These are phyloP conservation scores for Taphrorychus bicolor DNA, from an alignment of 2,888 invertebrate genomes.

Conservation along the genomic window DNA sequence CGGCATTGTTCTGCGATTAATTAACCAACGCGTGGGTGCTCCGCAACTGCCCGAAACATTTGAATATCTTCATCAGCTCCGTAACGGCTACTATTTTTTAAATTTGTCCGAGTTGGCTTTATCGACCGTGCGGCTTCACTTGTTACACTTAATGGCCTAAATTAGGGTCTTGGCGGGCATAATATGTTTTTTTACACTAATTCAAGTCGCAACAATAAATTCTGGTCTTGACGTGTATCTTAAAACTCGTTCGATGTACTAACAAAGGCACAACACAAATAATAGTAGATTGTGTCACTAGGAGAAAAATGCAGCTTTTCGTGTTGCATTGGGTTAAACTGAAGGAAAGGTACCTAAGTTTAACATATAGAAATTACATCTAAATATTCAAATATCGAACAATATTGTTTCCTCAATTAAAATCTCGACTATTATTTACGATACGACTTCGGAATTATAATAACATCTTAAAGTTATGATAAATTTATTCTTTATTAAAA, in stretches of 20 bases:
- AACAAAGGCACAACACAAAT: too few relatives aligned
- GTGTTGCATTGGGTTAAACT: too few relatives aligned
- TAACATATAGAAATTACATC: too few relatives aligned
- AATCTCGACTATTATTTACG: conserved; percentile 24
- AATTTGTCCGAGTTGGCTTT: conserved; percentile 29
- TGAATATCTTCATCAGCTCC: conserved; percentile 47
- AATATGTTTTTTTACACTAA: conserved; percentile 6
- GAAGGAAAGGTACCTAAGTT: too few relatives aligned
- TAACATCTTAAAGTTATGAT: conserved; percentile 19
- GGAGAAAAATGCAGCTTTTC: too few relatives aligned
- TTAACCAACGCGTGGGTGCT: conserved; percentile 26
- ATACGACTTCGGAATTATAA: conserved; percentile 14
- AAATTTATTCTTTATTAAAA: conserved; percentile 32
- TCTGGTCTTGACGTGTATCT: too few relatives aligned
- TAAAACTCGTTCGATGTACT: too few relatives aligned
- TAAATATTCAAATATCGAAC: background rate
- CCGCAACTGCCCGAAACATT: conserved; percentile 40
- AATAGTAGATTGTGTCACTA: too few relatives aligned
- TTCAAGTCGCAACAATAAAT: too few relatives aligned
- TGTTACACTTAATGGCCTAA: conserved; percentile 24
- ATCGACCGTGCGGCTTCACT: background rate
- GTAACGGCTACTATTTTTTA: conserved; percentile 44
- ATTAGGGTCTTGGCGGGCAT: conserved; percentile 1
- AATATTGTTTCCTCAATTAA: conserved; percentile 19
- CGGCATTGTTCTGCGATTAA: background rate